Percentiles rank a stretch among this genome's conserved stretches.
Conservation (phyloP, 2,113 vertebrate genomes). For the Heterocephalus glaber region DNA sequence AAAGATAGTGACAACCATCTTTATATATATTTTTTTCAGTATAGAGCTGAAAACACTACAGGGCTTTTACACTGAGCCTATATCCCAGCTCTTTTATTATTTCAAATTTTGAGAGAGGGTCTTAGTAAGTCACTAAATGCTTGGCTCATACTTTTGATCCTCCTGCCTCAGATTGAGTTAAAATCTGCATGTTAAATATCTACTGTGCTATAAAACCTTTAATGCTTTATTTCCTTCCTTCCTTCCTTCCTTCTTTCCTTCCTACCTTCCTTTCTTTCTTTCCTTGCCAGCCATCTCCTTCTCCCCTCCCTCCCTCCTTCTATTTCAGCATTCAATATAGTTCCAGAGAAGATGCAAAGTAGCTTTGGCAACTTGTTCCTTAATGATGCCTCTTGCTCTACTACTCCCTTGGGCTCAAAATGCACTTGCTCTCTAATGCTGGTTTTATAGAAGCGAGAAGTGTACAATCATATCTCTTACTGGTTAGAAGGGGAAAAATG, state of each 20-base stretch:
- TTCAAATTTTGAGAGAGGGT: background rate
- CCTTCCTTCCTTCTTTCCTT: rapidly evolving
- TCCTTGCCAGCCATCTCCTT: background rate
- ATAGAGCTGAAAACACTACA: background rate
- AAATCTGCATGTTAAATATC: background rate
- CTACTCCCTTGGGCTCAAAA: background rate
- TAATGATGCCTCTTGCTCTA: background rate
- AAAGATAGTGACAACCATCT: background rate
- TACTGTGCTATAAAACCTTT: background rate
- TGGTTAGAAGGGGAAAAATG: background rate
- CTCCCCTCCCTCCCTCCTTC: background rate
- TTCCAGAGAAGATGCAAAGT: background rate
- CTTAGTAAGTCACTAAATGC: background rate
- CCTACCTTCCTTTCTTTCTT: rapidly evolving
- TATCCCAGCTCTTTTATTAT: background rate
- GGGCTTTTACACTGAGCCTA: background rate
- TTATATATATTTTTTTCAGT: background rate
- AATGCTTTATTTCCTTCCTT: background rate
- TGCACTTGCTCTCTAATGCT: background rate
- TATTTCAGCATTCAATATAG: background rate
- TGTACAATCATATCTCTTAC: background rate
- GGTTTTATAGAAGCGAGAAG: constrained; percentile 12
- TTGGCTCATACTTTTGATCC: background rate
- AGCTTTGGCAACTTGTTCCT: constrained; percentile 1
- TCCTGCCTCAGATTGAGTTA: background rate